Base-by-base conservation (phyloP, 1,140 invertebrate species). In the Calliphora vicina region DNA sequence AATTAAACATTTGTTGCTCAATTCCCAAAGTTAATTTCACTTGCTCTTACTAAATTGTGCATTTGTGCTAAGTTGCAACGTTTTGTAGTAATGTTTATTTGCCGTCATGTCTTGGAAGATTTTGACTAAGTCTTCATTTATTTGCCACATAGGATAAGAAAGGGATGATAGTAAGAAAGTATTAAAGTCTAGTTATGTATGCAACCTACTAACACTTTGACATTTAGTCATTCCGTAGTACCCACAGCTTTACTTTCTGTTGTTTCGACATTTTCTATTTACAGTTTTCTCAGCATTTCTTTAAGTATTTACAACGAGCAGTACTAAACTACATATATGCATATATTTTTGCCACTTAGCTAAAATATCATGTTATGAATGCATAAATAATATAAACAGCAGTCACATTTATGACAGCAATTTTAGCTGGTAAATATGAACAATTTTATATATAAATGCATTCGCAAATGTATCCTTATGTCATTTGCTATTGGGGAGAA, bases 21-120 rank as follows among this genome's bases (percentile, higher is more conserved):
- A 67, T 67, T 67, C 61, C 61, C 61, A 67, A 67, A 67, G 61
- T 67, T 67, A 67, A 67, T 67, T 67, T 23, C 25, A 67, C 12
- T 67, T 23, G 20, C 61, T 67, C 20, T 67, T 67, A 23, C n/a
- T 67, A 67, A 67, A 67, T 50, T 50, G 45, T 50, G 45, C 45
- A 50, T 13, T 50, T 50, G 45, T 50, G 43, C 10, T 45, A 67
- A 67, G n/a, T 67, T 67, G 57, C n/a, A 67, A 67, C n/a, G 61
- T 12, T 67, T 23, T 67, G n/a, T 67, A 23, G 61, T 25, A 1
- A 8, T 67, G 6, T 50, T 12, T 50, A 1, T 50, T 50, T 17
- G 45, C 12, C n/a, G 1, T 23, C n/a, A 20, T 1, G 20, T 23
- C 5, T 23, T 25, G 25, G 5, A 67, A 67, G 61, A 35, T 35